Conservation (phyloP, 2,797 vertebrate species). For the Enteromius paludinosus region DNA sequence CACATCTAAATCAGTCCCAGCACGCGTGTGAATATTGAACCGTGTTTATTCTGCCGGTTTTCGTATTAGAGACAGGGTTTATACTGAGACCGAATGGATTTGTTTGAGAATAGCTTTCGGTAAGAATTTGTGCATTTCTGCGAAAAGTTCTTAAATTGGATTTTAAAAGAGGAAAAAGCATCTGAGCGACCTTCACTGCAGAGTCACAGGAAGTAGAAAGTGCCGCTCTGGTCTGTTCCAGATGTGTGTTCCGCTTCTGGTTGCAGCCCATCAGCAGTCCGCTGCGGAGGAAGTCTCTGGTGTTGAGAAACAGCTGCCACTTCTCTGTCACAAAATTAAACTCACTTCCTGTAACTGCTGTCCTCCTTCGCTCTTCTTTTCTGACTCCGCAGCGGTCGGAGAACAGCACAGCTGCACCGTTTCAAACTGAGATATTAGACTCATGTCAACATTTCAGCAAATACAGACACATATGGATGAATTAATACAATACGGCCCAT, state of each 20-base stretch:
- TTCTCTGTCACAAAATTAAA: constrained; percentile 34
- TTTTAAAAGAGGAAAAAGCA: background rate
- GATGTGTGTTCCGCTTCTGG: background rate
- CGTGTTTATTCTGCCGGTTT: background rate
- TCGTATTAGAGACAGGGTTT: background rate
- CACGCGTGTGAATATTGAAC: background rate
- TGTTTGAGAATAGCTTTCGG: background rate
- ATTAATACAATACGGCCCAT: background rate
- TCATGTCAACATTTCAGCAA: background rate
- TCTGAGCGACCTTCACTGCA: background rate
- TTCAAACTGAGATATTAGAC: background rate
- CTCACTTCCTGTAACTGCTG: constrained; percentile 19
- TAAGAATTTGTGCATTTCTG: background rate
- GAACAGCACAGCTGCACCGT: background rate
- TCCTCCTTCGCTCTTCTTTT: background rate
- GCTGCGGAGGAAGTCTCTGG: background rate
- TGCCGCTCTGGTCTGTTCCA: background rate
- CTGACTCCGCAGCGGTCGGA: background rate
- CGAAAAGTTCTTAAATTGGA: background rate
- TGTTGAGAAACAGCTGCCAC: constrained; percentile 35
- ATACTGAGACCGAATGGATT: background rate
- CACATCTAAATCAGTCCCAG: background rate
- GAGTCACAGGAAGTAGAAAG: background rate
- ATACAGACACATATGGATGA: background rate
- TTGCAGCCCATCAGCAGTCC: background rate